Conservation (phyloP, 92 coral and sea anemone genomes). For the Epizoanthus ramosus region DNA sequence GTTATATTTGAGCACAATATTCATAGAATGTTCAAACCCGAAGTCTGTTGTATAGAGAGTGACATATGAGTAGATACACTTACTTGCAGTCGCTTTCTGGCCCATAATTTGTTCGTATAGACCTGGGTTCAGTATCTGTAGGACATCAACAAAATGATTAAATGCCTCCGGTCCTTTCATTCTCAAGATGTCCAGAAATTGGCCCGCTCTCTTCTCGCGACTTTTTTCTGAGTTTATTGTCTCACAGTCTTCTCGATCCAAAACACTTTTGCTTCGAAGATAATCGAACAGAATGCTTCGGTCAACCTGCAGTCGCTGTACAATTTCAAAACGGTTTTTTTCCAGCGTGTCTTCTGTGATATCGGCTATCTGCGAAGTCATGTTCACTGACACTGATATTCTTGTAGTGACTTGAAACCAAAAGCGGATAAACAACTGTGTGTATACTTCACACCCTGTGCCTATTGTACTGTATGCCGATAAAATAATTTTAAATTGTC, state of each 20-base stretch:
- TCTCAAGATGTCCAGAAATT: constrained; percentile 65
- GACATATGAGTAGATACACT: constrained; percentile 13
- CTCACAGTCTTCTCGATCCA: constrained; percentile 75
- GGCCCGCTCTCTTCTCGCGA: constrained; percentile 67
- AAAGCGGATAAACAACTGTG: too few relatives aligned
- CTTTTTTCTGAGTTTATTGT: constrained; percentile 67
- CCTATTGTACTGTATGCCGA: too few relatives aligned
- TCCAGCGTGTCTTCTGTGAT: constrained; percentile 35
- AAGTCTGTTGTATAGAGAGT: not conserved
- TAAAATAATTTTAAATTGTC: too few relatives aligned
- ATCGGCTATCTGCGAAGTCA: not conserved
- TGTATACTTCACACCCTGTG: too few relatives aligned
- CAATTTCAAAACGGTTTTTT: constrained; percentile 58
- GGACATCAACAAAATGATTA: constrained; percentile 65
- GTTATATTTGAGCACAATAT: too few relatives aligned
- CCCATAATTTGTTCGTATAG: constrained; percentile 74
- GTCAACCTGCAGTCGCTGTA: constrained; percentile 64
- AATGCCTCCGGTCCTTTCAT: constrained; percentile 73
- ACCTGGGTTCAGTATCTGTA: constrained; percentile 71
- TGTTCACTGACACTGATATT: too few relatives aligned
- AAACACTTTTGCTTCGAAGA: constrained; percentile 68
- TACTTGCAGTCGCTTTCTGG: constrained; percentile 66
- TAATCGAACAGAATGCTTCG: constrained; percentile 77
- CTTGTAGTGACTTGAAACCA: too few relatives aligned
- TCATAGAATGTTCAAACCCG: too few relatives aligned